Evolutionary conservation across 2,888 invertebrate genomes (phyloP), one percentile per base, ranked within the genome.

Genomic region (Pemphredon lugubris): DNA sequence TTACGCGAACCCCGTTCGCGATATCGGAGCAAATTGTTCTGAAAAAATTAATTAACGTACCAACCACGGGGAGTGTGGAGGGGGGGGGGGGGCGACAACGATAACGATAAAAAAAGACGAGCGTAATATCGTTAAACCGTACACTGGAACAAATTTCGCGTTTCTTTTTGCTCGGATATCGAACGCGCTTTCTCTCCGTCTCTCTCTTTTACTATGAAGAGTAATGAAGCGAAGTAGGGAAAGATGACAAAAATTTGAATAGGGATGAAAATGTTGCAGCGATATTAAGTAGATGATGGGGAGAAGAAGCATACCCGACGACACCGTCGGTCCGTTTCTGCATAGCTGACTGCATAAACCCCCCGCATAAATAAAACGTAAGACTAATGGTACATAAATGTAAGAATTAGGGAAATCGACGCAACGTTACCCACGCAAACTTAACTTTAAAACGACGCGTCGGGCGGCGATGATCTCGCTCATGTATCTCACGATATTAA

Each of bases 321-420:
- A 39, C 13, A 39, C 44, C 6, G 44, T 42, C 20, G 2, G 32
- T 50, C 44, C 39, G 20, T 48, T 59, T 50, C 23, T 50, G 42
- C 37, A 51, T 53, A 44, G 23, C 30, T 37, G 50, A 21, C 51
- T 32, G 34, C 42, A 42, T 14, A 50, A 59, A 20, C 18, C 32
- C 37, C 11, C 6, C 14, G 39, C 32, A 42, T 50, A 50, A 50
- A 50, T 44, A 51, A 51, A 23, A 13, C 11, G 40, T 14, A 21
- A 21, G 5, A 16, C 16, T 4, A 16, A 47, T 23, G 32, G 32
- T 3, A 44, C 14, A 14, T 23, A 44, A 44, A 55, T 40, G 18
- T 30, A 42, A 32, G 44, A 55, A 58, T 58, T 48, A 50, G 59
- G 30, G 30, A 51, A 53, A 60, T 60, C 60, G 13, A 7, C 34